phyloP scores from a whole-genome alignment of 1,140 invertebrate genomes.

The Drosophila rhopaloa region DNA sequence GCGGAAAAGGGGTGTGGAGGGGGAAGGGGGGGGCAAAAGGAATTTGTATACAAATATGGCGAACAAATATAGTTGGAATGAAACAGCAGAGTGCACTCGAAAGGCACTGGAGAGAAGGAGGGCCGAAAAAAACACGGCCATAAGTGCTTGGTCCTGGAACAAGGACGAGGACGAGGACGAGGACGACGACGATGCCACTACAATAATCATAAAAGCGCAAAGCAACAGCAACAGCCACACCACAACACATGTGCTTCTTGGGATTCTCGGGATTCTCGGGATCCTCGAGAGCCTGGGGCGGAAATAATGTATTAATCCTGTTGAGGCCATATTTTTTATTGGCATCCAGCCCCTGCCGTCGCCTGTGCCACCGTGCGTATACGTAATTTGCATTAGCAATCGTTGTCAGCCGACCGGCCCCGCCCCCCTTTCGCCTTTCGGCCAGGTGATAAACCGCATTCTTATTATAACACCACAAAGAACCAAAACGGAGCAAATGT shows the following conservation, averaged over 20 bases:
- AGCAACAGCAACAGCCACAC: slow-evolving; percentile 50
- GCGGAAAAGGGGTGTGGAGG: neutral
- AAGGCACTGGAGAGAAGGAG: slow-evolving; percentile 53
- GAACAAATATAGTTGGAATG: slow-evolving; percentile 80
- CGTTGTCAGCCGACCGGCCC: slow-evolving; percentile 17
- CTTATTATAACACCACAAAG: slow-evolving; percentile 43
- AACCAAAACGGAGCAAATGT: slow-evolving; percentile 7
- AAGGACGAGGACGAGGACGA: slow-evolving; percentile 35
- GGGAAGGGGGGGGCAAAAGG: neutral
- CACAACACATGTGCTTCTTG: slow-evolving; percentile 9
- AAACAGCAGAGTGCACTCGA: slow-evolving; percentile 81
- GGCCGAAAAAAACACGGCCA: slow-evolving; percentile 74
- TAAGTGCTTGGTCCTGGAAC: slow-evolving; percentile 58
- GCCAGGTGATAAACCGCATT: slow-evolving; percentile 62
- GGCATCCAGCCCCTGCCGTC: slow-evolving; percentile 27
- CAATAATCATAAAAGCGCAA: slow-evolving; percentile 82
- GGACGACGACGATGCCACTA: slow-evolving; percentile 56
- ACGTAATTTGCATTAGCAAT: slow-evolving; percentile 55
- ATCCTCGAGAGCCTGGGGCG: slow-evolving; percentile 41
- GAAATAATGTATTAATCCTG: slow-evolving; percentile 84
- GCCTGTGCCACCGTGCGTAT: slow-evolving; percentile 7
- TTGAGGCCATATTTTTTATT: slow-evolving; percentile 84
- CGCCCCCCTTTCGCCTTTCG: slow-evolving; percentile 10
- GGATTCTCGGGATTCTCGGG: slow-evolving; percentile 13
- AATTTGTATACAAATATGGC: slow-evolving; percentile 77